These are phyloP conservation scores for Triplophysa rosa DNA, from an alignment of 2,113 vertebrate species.

Conservation along the genomic window DNA sequence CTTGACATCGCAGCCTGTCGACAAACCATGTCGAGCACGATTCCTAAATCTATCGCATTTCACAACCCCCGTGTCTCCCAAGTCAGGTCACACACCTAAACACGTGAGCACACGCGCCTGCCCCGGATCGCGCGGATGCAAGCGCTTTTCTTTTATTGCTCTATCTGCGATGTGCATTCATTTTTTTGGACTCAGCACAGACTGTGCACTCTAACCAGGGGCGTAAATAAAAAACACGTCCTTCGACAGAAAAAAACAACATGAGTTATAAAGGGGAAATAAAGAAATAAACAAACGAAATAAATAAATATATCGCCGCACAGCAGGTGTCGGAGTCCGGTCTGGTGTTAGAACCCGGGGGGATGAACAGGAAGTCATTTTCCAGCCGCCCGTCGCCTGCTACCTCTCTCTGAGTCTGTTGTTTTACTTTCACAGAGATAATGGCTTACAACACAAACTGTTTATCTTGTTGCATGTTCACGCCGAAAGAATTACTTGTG, in stretches of 20 bases:
- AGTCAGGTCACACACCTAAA: slow-evolving; percentile 35
- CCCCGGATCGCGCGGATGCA: slow-evolving; percentile 47
- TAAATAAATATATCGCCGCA: slow-evolving; percentile 18
- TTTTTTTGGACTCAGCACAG: slow-evolving; percentile 55
- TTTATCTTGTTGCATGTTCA: slow-evolving; percentile 53
- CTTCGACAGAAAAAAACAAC: slow-evolving; percentile 18
- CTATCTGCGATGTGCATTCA: slow-evolving; percentile 52
- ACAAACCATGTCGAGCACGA: slow-evolving; percentile 16
- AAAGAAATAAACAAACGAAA: slow-evolving; percentile 43
- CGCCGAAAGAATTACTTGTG: slow-evolving; percentile 38
- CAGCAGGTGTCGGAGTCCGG: slow-evolving; percentile 52
- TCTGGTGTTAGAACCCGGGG: slow-evolving; percentile 44
- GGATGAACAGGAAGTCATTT: slow-evolving; percentile 47
- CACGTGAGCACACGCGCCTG: slow-evolving; percentile 31
- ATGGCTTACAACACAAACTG: slow-evolving; percentile 54
- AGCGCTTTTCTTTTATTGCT: slow-evolving; percentile 56
- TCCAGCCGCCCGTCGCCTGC: slow-evolving; percentile 35
- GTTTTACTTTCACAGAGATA: slow-evolving; percentile 51
- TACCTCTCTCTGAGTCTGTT: slow-evolving; percentile 24
- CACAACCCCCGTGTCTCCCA: slow-evolving; percentile 16
- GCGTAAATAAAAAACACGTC: slow-evolving; percentile 51
- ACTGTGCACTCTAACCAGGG: slow-evolving; percentile 49
- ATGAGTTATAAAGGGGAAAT: slow-evolving; percentile 46
- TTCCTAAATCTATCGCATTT: slow-evolving; percentile 25
- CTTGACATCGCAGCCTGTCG: slow-evolving; percentile 13